Percentiles rank a stretch among this genome's conserved stretches.
phyloP scores from a whole-genome alignment of 2,888 invertebrate genomes.

The Pedicia rivosa region DNA sequence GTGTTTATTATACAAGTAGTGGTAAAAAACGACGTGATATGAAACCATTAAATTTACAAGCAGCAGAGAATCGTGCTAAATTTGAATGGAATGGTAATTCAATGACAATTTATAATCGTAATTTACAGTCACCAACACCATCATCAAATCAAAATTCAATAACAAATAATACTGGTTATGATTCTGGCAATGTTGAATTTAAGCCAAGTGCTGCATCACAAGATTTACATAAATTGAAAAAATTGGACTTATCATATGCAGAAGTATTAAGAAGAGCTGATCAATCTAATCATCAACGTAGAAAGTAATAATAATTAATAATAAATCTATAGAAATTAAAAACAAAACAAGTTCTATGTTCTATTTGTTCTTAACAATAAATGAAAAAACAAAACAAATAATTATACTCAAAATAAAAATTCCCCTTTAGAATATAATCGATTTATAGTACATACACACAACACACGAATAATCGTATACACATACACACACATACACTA shows the following conservation, averaged over 20 bases:
- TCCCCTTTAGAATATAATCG: no score
- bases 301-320: no score
- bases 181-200: constrained; percentile 30
- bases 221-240: constrained; percentile 64
- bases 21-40: constrained; percentile 39
- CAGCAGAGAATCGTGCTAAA: constrained; percentile 11
- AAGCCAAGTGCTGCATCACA: constrained; percentile 62
- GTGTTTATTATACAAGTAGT: constrained; percentile 40
- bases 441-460: no score
- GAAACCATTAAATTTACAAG: constrained; percentile 33
- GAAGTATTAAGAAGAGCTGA: constrained; percentile 57
- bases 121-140: constrained; percentile 38
- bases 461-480: no score
- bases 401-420: no score
- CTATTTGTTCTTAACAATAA: no score
- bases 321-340: no score
- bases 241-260: constrained; percentile 70
- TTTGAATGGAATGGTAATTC: constrained; percentile 54
- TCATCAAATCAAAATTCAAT: constrained; percentile 35
- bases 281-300: constrained; percentile 22
- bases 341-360: no score
- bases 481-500: no score
- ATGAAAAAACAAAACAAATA: no score
- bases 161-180: constrained; percentile 27
- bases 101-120: constrained; percentile 48